A percentile compares a stretch with the other conserved stretches of the same genome.
Evolutionary conservation across 2,113 vertebrate species (phyloP).

Genomic region (Callaeas wilsoni): DNA sequence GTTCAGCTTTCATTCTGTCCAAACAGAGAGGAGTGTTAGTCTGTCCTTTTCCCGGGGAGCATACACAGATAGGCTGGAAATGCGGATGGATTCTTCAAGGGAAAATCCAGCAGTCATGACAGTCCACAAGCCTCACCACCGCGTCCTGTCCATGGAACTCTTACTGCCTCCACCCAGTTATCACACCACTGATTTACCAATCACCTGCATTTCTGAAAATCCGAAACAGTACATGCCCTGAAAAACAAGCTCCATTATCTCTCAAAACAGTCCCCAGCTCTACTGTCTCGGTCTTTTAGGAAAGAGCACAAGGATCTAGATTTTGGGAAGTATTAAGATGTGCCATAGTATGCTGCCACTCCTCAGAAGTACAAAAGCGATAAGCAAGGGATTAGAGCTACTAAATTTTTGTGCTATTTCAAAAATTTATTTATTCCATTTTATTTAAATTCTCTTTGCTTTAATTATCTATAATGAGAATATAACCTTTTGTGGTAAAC

Average conservation of each 20-base stretch:
- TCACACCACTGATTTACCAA: not conserved
- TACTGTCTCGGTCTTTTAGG: not conserved
- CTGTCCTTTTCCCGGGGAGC: not conserved
- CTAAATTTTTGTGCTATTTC: not conserved
- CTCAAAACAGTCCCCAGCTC: not conserved
- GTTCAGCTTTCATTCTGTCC: not conserved
- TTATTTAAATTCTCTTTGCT: not conserved
- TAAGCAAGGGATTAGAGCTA: not conserved
- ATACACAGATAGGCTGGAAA: not conserved
- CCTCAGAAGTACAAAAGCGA: not conserved
- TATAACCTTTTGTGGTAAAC: not conserved
- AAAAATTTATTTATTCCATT: not conserved
- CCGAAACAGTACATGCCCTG: not conserved
- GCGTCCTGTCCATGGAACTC: accelerated
- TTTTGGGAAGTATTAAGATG: not conserved
- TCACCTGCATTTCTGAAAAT: not conserved
- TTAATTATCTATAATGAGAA: not conserved
- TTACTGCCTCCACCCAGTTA: not conserved
- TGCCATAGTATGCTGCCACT: not conserved
- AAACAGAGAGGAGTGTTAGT: not conserved
- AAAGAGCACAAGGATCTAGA: not conserved
- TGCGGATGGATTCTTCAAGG: not conserved
- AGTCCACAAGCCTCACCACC: not conserved
- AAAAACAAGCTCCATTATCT: not conserved
- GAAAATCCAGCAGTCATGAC: accelerated